These are phyloP conservation scores for Nysson spinosus DNA, from an alignment of 2,888 invertebrate genomes.

Conservation along the genomic window DNA sequence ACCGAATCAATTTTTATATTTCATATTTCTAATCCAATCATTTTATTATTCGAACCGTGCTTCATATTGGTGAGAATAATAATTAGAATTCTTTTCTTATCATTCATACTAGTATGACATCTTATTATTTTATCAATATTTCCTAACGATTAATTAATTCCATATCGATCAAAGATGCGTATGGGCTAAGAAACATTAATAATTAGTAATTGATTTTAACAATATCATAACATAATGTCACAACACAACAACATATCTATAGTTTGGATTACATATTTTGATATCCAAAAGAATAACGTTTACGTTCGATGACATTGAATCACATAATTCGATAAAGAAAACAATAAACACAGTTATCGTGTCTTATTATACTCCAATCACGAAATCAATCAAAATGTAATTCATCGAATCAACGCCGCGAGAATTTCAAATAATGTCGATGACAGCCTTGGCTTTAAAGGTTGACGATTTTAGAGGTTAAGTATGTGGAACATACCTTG, in stretches of 20 bases:
- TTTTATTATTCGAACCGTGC: no score
- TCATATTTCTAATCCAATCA: no score
- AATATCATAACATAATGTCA: background rate
- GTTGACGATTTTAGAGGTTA: constrained; percentile 27
- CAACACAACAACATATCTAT: background rate
- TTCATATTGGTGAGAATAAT: no score
- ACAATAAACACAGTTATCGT: background rate
- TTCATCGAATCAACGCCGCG: constrained; percentile 14
- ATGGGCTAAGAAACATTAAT: no score
- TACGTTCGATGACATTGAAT: background rate
- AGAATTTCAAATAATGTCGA: constrained; percentile 31
- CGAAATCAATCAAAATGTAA: constrained; percentile 20
- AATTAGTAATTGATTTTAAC: no score
- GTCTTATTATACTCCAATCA: constrained; percentile 11
- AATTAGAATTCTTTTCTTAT: no score
- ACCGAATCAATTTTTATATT: no score
- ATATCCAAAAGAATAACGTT: background rate
- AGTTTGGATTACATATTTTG: no score
- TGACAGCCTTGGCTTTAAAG: constrained; percentile 36
- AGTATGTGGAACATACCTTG: background rate
- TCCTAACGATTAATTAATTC: no score
- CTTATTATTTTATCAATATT: no score
- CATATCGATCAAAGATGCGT: no score
- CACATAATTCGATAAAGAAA: background rate
- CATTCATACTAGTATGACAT: no score